Percentiles rank a stretch among this genome's conserved stretches.
These are phyloP conservation scores for Cyaniris semiargus DNA, from an alignment of 2,888 invertebrate genomes.

Conservation along the genomic window DNA sequence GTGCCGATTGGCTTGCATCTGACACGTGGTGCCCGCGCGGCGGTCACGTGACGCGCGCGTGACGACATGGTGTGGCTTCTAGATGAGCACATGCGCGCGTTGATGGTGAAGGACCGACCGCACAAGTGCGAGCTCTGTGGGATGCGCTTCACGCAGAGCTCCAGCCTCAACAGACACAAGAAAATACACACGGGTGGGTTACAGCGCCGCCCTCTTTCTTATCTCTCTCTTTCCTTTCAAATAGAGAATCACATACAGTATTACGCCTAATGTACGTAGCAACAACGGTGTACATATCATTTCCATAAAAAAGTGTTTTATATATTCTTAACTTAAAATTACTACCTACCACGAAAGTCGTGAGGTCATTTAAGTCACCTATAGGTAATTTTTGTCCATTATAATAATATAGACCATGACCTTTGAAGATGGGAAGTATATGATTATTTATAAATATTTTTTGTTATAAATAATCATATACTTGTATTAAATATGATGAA, in stretches of 20 bases:
- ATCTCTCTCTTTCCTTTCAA: constrained; percentile 33
- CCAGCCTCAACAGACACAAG: constrained; percentile 86
- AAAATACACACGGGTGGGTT: constrained; percentile 84
- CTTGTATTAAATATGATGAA: too few species aligned
- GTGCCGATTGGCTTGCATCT: constrained; percentile 51
- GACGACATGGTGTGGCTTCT: constrained; percentile 62
- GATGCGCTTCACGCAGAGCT: constrained; percentile 86
- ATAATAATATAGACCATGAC: too few species aligned
- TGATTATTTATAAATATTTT: too few species aligned
- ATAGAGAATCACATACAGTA: background rate
- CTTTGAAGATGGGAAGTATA: too few species aligned
- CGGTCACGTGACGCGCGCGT: constrained; percentile 36
- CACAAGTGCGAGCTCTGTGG: constrained; percentile 85
- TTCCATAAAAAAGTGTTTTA: too few species aligned
- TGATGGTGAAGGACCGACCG: constrained; percentile 80
- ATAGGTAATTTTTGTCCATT: too few species aligned
- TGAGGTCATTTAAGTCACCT: too few species aligned
- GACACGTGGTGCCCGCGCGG: constrained; percentile 41
- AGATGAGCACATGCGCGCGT: constrained; percentile 79
- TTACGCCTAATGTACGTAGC: too few species aligned
- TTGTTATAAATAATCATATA: too few species aligned
- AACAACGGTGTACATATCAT: too few species aligned
- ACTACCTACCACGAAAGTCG: too few species aligned
- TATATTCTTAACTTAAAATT: too few species aligned
- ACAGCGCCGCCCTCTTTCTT: constrained; percentile 54